Evolutionary conservation across 2,888 invertebrate genomes (phyloP).

Genomic region (Germaria angustata): DNA sequence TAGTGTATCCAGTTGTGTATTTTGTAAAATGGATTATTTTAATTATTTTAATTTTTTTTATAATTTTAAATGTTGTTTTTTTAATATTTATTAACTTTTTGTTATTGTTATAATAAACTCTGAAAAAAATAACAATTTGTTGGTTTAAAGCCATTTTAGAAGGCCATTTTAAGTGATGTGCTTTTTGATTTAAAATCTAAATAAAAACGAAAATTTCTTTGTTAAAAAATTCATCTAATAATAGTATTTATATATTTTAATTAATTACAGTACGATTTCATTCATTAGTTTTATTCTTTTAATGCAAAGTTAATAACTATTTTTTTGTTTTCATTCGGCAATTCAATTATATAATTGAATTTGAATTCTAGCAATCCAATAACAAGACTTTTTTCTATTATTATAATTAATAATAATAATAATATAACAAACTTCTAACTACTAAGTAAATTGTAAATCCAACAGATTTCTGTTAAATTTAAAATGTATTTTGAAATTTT

Average conservation of each 20-base stretch:
- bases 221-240: slow-evolving; percentile 37
- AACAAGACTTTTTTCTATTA: slow-evolving; percentile 34
- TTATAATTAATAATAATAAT: slow-evolving; percentile 16
- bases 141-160: slow-evolving; percentile 66
- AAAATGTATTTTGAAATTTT: slow-evolving; percentile 27
- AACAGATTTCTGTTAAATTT: slow-evolving; percentile 24
- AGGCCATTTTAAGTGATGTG: slow-evolving; percentile 67
- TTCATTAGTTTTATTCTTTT: slow-evolving; percentile 12
- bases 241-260: slow-evolving; percentile 1
- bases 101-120: slow-evolving; percentile 58
- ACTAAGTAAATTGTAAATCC: slow-evolving; percentile 34
- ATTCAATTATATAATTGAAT: slow-evolving; percentile 38
- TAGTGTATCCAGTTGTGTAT: slow-evolving; percentile 44
- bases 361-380: slow-evolving; percentile 42
- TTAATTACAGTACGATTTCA: slow-evolving; percentile 42
- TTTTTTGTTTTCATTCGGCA: slow-evolving; percentile 12
- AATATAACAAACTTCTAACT: slow-evolving; percentile 58
- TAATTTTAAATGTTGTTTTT: slow-evolving; percentile 5
- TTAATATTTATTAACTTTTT: slow-evolving; percentile 15
- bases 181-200: slow-evolving; percentile 65
- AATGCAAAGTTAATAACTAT: slow-evolving; percentile 34
- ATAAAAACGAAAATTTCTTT: not conserved
- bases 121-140: slow-evolving; percentile 67
- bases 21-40: slow-evolving; percentile 9
- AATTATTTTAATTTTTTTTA: not conserved